A percentile compares a stretch with the other conserved stretches of the same genome.
These are phyloP conservation scores for Pygmarrhopalites habei DNA, from an alignment of 1,140 invertebrate species.

Conservation along the genomic window DNA sequence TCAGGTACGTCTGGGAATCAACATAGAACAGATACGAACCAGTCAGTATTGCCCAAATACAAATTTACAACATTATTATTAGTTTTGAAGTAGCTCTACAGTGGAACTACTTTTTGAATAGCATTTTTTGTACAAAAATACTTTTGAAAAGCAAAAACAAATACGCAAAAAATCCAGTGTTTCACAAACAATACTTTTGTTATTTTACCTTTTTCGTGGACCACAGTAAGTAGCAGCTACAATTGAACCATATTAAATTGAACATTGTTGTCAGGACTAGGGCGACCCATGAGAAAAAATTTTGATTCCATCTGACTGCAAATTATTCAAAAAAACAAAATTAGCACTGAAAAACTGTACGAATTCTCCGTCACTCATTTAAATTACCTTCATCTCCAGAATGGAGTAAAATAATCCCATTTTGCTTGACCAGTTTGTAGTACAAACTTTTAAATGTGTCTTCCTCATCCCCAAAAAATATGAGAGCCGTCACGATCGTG, in stretches of 20 bases:
- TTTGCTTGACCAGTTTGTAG: slow-evolving; percentile 9
- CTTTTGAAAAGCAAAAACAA: not conserved
- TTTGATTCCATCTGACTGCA: slow-evolving; percentile 10
- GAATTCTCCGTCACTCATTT: too few species aligned
- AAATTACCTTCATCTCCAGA: slow-evolving; percentile 5
- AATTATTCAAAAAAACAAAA: not conserved
- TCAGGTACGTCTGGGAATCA: not conserved
- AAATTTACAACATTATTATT: not conserved
- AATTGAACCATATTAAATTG: slow-evolving; percentile 10
- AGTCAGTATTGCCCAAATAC: not conserved
- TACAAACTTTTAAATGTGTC: slow-evolving; percentile 10
- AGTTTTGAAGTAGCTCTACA: not conserved
- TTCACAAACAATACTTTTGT: too few species aligned
- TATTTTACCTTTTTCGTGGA: not conserved
- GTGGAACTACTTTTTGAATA: not conserved
- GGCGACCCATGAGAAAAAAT: slow-evolving; percentile 1
- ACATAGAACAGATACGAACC: not conserved
- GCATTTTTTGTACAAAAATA: not conserved
- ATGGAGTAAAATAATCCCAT: slow-evolving; percentile 6
- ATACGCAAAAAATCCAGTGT: not conserved
- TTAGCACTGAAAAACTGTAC: too few species aligned
- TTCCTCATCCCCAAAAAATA: slow-evolving; percentile 10
- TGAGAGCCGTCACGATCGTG: slow-evolving; percentile 8
- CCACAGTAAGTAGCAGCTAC: slow-evolving; percentile 1
- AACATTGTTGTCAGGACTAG: slow-evolving; percentile 11